Conservation (phyloP, 2,888 invertebrate genomes). For the Mythimna impura region DNA sequence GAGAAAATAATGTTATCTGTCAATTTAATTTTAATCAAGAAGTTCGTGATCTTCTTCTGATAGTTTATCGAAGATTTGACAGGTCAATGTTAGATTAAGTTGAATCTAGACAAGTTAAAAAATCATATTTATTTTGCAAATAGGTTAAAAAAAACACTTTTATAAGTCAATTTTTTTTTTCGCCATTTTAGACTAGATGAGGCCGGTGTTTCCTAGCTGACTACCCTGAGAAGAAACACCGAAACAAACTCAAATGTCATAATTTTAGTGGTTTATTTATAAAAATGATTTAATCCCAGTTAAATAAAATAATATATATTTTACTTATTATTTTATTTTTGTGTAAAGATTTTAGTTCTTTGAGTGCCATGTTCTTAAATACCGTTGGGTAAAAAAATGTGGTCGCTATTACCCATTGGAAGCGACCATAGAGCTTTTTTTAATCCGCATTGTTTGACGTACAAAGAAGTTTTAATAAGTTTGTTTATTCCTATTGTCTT, state of each 20-base stretch:
- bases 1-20: constrained; percentile 28
- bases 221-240: too few species aligned
- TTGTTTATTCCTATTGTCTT: constrained; percentile 64
- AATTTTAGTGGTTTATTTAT: not conserved
- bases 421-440: constrained; percentile 33
- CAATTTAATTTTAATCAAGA: constrained; percentile 25
- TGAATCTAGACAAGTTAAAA: constrained; percentile 1
- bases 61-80: constrained; percentile 32
- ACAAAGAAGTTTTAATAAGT: constrained; percentile 55
- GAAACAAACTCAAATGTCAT: not conserved
- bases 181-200: too few species aligned
- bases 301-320: not conserved
- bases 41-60: constrained; percentile 24
- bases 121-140: too few species aligned
- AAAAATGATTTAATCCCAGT: not conserved
- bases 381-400: not conserved
- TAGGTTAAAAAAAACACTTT: too few species aligned
- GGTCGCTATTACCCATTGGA: constrained; percentile 4
- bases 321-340: not conserved
- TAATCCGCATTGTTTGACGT: constrained; percentile 8
- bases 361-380: constrained; percentile 22
- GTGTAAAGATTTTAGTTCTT: not conserved
- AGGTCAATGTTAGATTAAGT: constrained; percentile 30
- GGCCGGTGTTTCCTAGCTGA: too few species aligned
- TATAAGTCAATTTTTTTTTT: too few species aligned